These are phyloP conservation scores for Trogon melanurus DNA, from an alignment of 2,113 vertebrate species.

Conservation along the genomic window DNA sequence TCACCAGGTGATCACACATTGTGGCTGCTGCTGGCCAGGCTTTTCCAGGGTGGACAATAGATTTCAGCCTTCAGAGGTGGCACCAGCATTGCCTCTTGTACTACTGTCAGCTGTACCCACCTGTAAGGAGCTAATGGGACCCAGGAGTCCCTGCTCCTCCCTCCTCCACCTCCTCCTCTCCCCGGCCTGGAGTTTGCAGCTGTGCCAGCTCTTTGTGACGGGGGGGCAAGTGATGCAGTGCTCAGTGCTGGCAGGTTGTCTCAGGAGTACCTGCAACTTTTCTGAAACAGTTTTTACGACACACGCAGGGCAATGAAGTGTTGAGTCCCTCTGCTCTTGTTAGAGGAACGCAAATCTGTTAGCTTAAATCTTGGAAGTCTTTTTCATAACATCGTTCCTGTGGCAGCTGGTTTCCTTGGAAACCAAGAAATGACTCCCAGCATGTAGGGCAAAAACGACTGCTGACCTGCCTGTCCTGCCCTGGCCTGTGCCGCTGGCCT, in stretches of 20 bases:
- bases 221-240: rapidly evolving
- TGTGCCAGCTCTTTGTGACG: not conserved
- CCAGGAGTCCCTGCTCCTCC: not conserved
- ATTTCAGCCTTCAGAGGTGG: not conserved
- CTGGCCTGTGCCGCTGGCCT: not conserved
- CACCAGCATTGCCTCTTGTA: rapidly evolving
- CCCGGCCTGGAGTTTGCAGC: not conserved
- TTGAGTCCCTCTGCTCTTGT: rapidly evolving
- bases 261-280: not conserved
- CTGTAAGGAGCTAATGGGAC: not conserved
- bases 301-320: rapidly evolving
- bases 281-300: rapidly evolving
- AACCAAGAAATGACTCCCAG: not conserved
- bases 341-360: not conserved
- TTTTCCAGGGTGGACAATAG: not conserved
- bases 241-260: not conserved
- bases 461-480: slow-evolving; percentile 33
- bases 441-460: rapidly evolving
- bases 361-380: not conserved
- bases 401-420: slow-evolving; percentile 49
- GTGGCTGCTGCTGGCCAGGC: not conserved
- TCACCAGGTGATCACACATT: rapidly evolving
- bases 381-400: not conserved
- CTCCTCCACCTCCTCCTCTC: not conserved
- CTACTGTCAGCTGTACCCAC: not conserved